Percentiles rank a stretch among this genome's conserved stretches.
These are phyloP conservation scores for Priocnemis perturbator DNA, from an alignment of 2,888 invertebrate species.

Conservation along the genomic window DNA sequence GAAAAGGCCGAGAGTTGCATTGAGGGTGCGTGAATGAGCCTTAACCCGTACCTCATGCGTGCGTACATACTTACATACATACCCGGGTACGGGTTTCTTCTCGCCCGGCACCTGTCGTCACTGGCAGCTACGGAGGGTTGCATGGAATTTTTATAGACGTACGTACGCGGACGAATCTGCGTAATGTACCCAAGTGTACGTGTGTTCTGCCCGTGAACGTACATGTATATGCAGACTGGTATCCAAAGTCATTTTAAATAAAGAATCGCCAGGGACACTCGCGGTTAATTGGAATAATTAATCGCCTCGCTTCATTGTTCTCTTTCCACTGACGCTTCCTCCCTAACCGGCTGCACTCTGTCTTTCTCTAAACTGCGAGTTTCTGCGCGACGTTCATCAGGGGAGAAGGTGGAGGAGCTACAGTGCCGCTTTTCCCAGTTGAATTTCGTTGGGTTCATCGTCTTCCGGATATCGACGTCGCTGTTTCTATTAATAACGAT, in stretches of 20 bases:
- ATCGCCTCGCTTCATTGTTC: slow-evolving; percentile 55
- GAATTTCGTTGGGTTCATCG: slow-evolving; percentile 36
- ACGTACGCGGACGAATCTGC: too few relatives aligned
- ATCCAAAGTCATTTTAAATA: slow-evolving; percentile 35
- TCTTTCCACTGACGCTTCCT: slow-evolving; percentile 20
- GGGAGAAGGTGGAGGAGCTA: too few relatives aligned
- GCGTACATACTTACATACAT: not conserved
- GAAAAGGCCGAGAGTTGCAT: too few relatives aligned
- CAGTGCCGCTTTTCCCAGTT: slow-evolving; percentile 41
- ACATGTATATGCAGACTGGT: too few relatives aligned
- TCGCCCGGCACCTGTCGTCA: too few relatives aligned
- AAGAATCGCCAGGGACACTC: slow-evolving; percentile 49
- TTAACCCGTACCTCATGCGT: too few relatives aligned
- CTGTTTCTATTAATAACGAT: too few relatives aligned
- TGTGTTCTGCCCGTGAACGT: slow-evolving; percentile 6
- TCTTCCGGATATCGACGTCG: slow-evolving; percentile 11
- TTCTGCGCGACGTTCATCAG: too few relatives aligned
- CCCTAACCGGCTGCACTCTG: slow-evolving; percentile 14
- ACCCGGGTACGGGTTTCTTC: too few relatives aligned
- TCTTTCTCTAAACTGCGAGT: slow-evolving; percentile 25
- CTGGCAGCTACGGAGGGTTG: too few relatives aligned
- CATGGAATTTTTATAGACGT: not conserved
- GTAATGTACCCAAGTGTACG: slow-evolving; percentile 9
- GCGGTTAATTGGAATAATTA: slow-evolving; percentile 60
- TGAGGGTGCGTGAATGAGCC: too few relatives aligned